These are phyloP conservation scores for Polia nebulosa DNA, from an alignment of 2,888 invertebrate species.

Conservation along the genomic window DNA sequence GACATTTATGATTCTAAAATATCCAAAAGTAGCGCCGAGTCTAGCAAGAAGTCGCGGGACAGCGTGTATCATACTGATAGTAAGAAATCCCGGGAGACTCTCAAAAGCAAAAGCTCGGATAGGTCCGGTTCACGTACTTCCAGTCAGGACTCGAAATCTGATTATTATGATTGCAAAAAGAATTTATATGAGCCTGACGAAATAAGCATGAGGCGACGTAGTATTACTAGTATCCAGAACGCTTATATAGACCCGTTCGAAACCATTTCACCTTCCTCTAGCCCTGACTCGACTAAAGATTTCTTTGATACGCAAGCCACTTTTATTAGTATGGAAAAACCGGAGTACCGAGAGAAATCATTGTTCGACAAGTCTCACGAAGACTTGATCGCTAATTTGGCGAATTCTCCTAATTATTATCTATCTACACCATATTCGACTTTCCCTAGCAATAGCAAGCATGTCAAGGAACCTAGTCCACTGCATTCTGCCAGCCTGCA, in stretches of 20 bases:
- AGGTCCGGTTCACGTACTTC: slow-evolving; percentile 92
- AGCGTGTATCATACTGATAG: slow-evolving; percentile 93
- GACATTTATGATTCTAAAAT: slow-evolving; percentile 93
- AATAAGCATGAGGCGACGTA: slow-evolving; percentile 78
- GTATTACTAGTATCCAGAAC: slow-evolving; percentile 82
- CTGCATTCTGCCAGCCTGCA: slow-evolving; percentile 93
- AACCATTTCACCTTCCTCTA: slow-evolving; percentile 91
- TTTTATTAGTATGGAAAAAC: slow-evolving; percentile 86
- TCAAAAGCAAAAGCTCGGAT: slow-evolving; percentile 92
- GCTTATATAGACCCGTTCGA: slow-evolving; percentile 86
- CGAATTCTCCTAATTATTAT: slow-evolving; percentile 87
- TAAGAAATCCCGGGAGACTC: slow-evolving; percentile 92
- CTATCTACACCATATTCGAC: slow-evolving; percentile 92
- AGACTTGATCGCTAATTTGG: slow-evolving; percentile 90
- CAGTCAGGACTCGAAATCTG: slow-evolving; percentile 94
- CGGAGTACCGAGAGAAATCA: slow-evolving; percentile 89
- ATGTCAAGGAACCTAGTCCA: slow-evolving; percentile 90
- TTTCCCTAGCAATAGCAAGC: slow-evolving; percentile 91
- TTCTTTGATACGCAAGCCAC: slow-evolving; percentile 91
- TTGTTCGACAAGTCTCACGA: slow-evolving; percentile 91
- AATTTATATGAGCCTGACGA: slow-evolving; percentile 86
- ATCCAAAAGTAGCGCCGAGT: slow-evolving; percentile 92
- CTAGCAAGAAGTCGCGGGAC: slow-evolving; percentile 92
- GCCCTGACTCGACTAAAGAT: slow-evolving; percentile 93
- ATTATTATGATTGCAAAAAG: slow-evolving; percentile 93